Conservation (phyloP, 2,888 invertebrate genomes). For the Dione juno region DNA sequence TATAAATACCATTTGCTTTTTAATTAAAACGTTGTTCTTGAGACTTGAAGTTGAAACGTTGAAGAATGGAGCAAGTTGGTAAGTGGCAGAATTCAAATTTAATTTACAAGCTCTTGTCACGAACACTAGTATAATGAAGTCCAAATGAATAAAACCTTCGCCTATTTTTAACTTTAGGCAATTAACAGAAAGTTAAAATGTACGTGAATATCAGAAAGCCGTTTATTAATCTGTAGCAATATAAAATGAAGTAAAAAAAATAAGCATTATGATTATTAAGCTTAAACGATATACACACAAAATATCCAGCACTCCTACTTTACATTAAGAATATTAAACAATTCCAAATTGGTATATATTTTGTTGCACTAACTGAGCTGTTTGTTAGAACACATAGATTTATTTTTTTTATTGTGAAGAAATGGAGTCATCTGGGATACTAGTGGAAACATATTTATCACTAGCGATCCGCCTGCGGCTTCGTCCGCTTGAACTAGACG, state of each 20-base stretch:
- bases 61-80: background rate
- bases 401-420: background rate
- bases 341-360: slow-evolving; percentile 21
- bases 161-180: slow-evolving; percentile 6
- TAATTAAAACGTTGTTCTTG: background rate
- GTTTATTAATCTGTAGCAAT: background rate
- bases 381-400: slow-evolving; percentile 13
- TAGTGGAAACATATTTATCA: background rate
- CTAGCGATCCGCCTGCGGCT: no score
- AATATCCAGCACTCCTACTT: slow-evolving; percentile 10
- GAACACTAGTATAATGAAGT: slow-evolving; percentile 3
- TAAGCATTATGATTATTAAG: background rate
- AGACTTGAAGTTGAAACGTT: background rate
- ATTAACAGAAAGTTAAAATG: background rate
- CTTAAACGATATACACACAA: slow-evolving; percentile 17
- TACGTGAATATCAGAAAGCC: background rate
- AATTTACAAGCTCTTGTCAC: slow-evolving; percentile 10
- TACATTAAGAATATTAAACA: slow-evolving; percentile 18
- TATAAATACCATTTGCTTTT: slow-evolving; percentile 10
- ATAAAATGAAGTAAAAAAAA: background rate
- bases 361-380: slow-evolving; percentile 21
- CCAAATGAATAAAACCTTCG: background rate
- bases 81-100: background rate
- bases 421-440: background rate
- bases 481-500: no score